Conservation (phyloP, 2,797 vertebrate genomes). For the Tragelaphus eurycerus region DNA sequence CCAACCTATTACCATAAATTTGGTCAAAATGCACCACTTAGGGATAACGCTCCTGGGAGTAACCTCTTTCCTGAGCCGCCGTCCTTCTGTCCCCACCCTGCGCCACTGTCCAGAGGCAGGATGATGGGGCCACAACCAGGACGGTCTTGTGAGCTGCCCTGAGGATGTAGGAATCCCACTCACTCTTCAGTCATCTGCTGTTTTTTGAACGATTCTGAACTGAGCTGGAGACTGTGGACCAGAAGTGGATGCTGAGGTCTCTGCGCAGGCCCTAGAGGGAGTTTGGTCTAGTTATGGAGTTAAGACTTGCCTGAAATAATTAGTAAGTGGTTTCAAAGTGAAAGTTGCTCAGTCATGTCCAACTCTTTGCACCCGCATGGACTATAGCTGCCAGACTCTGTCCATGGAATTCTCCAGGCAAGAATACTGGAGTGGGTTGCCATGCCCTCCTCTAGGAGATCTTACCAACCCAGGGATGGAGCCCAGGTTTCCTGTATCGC, state of each 20-base stretch:
- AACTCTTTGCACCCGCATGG: not conserved
- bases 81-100: no score
- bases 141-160: not conserved
- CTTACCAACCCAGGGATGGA: not conserved
- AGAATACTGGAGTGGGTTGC: not conserved
- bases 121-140: not conserved
- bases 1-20: not conserved
- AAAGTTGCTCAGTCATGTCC: not conserved
- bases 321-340: not conserved
- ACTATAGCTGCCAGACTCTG: not conserved
- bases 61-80: not conserved
- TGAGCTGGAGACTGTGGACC: not conserved
- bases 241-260: not conserved
- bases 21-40: not conserved
- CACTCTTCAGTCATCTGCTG: not conserved
- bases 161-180: not conserved
- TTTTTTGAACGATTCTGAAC: not conserved
- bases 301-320: not conserved
- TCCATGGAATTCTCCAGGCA: not conserved
- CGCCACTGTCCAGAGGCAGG: not conserved
- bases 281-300: not conserved
- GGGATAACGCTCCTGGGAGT: not conserved
- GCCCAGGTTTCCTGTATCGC: not conserved
- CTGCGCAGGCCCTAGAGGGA: not conserved
- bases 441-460: not conserved